Percentiles rank a stretch among this genome's conserved stretches.
Conservation (phyloP, 2,113 vertebrate genomes). For the Brachyhypopomus occidentalis region DNA sequence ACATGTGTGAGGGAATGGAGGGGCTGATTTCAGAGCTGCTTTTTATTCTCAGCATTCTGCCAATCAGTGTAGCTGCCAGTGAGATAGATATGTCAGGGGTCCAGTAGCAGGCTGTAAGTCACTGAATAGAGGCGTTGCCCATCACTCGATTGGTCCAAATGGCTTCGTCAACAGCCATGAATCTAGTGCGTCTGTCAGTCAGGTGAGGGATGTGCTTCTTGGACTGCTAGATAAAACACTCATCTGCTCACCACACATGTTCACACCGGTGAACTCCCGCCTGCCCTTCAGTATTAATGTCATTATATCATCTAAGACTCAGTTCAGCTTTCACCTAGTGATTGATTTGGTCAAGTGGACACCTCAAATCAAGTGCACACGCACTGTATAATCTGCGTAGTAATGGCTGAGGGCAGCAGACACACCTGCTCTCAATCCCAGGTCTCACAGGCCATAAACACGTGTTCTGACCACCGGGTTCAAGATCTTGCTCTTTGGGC, state of each 20-base stretch:
- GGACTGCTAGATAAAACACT: constrained; percentile 20
- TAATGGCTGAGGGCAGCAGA: too few relatives aligned
- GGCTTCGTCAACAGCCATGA: constrained; percentile 42
- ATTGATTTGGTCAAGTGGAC: too few relatives aligned
- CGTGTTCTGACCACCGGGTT: too few relatives aligned
- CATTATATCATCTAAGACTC: neutral
- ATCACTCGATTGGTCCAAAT: constrained; percentile 52
- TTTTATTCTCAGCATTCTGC: constrained; percentile 34
- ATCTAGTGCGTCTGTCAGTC: constrained; percentile 44
- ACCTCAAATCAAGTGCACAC: too few relatives aligned
- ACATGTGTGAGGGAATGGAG: neutral
- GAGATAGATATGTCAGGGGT: constrained; percentile 29
- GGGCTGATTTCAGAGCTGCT: constrained; percentile 8
- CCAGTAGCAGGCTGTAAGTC: constrained; percentile 41
- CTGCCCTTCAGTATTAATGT: neutral
- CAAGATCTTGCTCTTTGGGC: too few relatives aligned
- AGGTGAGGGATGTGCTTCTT: constrained; percentile 31
- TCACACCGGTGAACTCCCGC: neutral
- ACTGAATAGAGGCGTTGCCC: constrained; percentile 48
- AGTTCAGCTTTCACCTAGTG: too few relatives aligned
- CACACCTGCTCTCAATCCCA: too few relatives aligned
- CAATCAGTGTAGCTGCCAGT: constrained; percentile 8
- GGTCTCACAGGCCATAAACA: too few relatives aligned
- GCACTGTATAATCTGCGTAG: too few relatives aligned
- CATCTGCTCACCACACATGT: constrained; percentile 23